Base-by-base conservation (phyloP, 2,888 invertebrate genomes). In the Eueremaeus valkanovi region DNA sequence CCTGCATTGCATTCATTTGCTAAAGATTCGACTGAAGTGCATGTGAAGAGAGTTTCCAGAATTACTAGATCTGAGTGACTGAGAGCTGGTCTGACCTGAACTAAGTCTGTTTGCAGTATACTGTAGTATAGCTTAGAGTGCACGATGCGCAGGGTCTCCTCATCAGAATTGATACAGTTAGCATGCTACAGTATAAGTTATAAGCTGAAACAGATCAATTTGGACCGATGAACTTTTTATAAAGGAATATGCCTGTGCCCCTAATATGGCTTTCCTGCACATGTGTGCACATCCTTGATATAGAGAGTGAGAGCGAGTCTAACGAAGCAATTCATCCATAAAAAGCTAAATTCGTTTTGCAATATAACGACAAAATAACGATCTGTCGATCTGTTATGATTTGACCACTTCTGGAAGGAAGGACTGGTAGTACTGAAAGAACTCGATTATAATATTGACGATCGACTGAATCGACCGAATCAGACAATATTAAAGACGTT, bases 311-410 rank as follows among this genome's bases (percentile, higher is more conserved):
- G 68, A 70, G 45, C 24, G 68, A 70, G 70, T 27, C 42, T 42
- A 45, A 70, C 42, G 36, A 45, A 70, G 70, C 27, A 45, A 70
- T 70, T 42, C 70, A 70, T 70, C 73, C 73, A 73, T 73, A 58
- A 73, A 72, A 61, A 55, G 73, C 73, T 61, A 58, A 73, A 55
- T 58, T 73, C 36, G 55, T 73, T 72, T 73, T 73, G 73, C 73
- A 55, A 73, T 70, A 42, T 70, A 70, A 70, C 45, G 70, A 70
- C 45, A 70, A 70, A 42, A 70, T 70, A 70, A 70, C 70, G 40
- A 70, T 70, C 70, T 70, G 70, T 70, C 70, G 40, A 70, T 70
- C 70, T 70, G 70, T 70, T 70, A 70, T 70, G 70, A 70, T 70
- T 70, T 70, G 70, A 70, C 29, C 33, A 33, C 33, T n/a, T 31